These are phyloP conservation scores for Gymnothorax javanicus DNA, from an alignment of 2,797 vertebrate genomes.

Conservation along the genomic window DNA sequence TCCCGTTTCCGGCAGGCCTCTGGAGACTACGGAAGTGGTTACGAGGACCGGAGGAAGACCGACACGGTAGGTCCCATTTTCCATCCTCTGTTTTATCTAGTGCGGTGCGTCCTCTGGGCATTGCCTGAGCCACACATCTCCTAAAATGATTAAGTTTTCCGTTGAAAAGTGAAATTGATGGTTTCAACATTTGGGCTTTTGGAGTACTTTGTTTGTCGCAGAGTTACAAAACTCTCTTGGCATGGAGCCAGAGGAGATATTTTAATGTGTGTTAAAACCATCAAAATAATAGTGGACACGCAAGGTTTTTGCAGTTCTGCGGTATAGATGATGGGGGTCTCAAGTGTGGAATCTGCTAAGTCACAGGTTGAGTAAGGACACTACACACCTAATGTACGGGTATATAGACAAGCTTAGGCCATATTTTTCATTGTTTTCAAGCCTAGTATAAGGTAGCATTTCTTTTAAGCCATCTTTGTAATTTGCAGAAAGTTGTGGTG, in stretches of 20 bases:
- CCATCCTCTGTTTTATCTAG: not conserved
- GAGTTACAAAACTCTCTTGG: not conserved
- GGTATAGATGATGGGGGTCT: not conserved
- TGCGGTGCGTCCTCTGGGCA: not conserved
- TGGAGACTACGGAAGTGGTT: slow-evolving; percentile 45
- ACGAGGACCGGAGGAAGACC: slow-evolving; percentile 21
- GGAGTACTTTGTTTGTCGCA: not conserved
- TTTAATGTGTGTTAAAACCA: not conserved
- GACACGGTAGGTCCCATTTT: not conserved
- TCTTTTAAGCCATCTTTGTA: not conserved
- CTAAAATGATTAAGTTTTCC: not conserved
- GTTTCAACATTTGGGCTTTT: not conserved
- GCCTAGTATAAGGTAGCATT: not conserved
- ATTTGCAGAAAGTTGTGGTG: not conserved
- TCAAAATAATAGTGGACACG: not conserved
- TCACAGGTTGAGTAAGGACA: not conserved
- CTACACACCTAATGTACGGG: not conserved
- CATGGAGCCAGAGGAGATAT: not conserved
- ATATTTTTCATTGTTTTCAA: not conserved
- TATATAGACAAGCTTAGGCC: not conserved
- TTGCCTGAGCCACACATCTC: not conserved
- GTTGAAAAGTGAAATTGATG: not conserved
- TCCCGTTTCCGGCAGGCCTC: not conserved
- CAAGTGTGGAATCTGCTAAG: not conserved
- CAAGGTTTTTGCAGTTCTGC: not conserved